phyloP scores from a whole-genome alignment of 1,140 invertebrate species.

The Himalopsyche phryganea region DNA sequence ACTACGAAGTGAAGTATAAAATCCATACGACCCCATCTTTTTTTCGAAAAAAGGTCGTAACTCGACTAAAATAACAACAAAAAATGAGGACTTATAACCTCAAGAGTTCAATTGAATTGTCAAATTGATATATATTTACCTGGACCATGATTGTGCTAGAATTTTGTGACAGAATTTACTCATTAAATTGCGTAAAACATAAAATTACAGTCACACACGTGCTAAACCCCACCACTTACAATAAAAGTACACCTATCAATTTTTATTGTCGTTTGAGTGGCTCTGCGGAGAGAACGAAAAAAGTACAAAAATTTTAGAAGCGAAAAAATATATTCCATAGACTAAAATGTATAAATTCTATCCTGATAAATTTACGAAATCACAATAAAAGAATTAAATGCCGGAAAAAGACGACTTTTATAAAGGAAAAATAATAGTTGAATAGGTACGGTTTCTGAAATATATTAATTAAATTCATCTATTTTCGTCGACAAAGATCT shows the following conservation, averaged over 20 bases:
- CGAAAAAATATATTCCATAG: neutral
- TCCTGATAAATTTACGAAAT: too few relatives aligned
- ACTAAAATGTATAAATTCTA: too few relatives aligned
- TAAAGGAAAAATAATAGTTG: too few relatives aligned
- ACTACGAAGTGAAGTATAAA: neutral
- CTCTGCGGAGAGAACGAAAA: neutral
- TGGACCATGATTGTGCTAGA: neutral
- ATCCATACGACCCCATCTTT: slow-evolving; percentile 10
- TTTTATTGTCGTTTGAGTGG: slow-evolving; percentile 1
- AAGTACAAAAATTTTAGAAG: neutral
- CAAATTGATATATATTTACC: neutral
- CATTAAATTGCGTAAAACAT: neutral
- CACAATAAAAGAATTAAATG: too few relatives aligned
- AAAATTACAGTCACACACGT: neutral
- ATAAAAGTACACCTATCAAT: neutral
- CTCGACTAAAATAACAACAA: too few relatives aligned
- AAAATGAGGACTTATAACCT: too few relatives aligned
- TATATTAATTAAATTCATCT: too few relatives aligned
- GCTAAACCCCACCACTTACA: neutral
- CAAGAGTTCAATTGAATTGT: neutral
- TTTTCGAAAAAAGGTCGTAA: neutral
- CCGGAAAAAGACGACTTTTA: too few relatives aligned
- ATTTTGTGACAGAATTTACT: neutral
- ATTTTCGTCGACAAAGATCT: too few relatives aligned
- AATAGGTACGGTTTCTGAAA: too few relatives aligned